Base-by-base conservation (phyloP, 2,797 vertebrate genomes). In the Poeciliopsis paucimaculata region DNA sequence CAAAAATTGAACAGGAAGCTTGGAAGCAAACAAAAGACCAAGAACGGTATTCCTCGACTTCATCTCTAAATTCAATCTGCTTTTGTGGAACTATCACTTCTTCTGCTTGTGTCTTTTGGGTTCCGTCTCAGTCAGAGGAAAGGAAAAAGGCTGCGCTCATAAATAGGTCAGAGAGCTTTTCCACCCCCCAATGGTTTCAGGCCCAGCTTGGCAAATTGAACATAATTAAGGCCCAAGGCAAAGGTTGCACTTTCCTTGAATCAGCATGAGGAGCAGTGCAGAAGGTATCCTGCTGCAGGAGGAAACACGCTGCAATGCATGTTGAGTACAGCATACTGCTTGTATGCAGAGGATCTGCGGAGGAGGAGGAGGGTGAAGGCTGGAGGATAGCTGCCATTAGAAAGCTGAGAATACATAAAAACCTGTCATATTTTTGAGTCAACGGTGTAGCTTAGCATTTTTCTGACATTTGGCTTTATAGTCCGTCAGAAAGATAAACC, bases 201-300 rank as follows among this genome's bases (percentile, higher is more conserved):
- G 94, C 94, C 93, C 90, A 88, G 95, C 95, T 96, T 95, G 94
- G 95, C 94, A 96, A 96, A 96, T 96, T 96, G 94, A 95, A 96
- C 95, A 96, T 96, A 96, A 96, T 96, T 96, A 96, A 96, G 94
- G 95, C 96, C 96, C 91, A 95, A 95, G 95, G 96, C 95, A 96
- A 95, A 96, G 94, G 94, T 95, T 96, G 94, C 94, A 95, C 95
- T 96, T 96, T 96, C 93, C 94, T 95, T 94, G 92, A 95, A 95
- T 96, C 93, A 95, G 95, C 87, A 78, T 81, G 90, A 92, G 87
- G 91, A 94, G 89, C 88, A 86, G 89, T 90, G 90, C 90, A 92
- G 89, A 87, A 91, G 86, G 90, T 89, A 91, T 86, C 85, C 74
- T 78, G 87, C 88, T 89, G 88, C 86, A 87, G 91, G 89, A 90